A percentile compares a stretch with the other conserved stretches of the same genome.
Evolutionary conservation across 2,797 vertebrate species (phyloP).

Genomic region (Lerista edwardsae): DNA sequence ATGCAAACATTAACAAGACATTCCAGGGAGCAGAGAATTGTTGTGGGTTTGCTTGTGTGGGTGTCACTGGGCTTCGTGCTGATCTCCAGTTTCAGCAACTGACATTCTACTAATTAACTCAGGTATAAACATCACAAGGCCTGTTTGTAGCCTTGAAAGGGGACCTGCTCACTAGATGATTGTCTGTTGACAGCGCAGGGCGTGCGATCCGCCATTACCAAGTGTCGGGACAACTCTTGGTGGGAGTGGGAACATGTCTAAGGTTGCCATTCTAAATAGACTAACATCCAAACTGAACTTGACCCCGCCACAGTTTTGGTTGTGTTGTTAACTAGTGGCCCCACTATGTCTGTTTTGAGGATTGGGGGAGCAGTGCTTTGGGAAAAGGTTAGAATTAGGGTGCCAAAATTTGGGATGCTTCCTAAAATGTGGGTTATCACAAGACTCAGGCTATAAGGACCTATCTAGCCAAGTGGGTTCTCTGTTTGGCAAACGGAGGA

Average conservation of each 20-base stretch:
- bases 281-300: neutral
- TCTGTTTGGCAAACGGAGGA: too few species aligned
- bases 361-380: neutral
- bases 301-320: neutral
- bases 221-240: neutral
- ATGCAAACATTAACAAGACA: constrained; percentile 17
- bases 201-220: too few species aligned
- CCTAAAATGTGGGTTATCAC: too few species aligned
- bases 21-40: neutral
- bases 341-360: too few species aligned
- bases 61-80: neutral
- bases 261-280: neutral
- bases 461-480: too few species aligned
- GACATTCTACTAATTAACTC: constrained; percentile 10
- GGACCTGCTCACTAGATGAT: neutral
- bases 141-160: neutral
- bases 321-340: neutral
- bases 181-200: neutral
- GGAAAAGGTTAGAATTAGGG: neutral
- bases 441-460: too few species aligned
- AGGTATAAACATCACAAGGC: neutral
- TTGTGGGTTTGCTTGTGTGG: too few species aligned
- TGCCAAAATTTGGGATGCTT: too few species aligned
- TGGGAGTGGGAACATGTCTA: neutral
- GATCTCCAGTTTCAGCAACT: neutral